Base-by-base conservation (phyloP, 2,797 vertebrate genomes). In the Sebastes minor region DNA sequence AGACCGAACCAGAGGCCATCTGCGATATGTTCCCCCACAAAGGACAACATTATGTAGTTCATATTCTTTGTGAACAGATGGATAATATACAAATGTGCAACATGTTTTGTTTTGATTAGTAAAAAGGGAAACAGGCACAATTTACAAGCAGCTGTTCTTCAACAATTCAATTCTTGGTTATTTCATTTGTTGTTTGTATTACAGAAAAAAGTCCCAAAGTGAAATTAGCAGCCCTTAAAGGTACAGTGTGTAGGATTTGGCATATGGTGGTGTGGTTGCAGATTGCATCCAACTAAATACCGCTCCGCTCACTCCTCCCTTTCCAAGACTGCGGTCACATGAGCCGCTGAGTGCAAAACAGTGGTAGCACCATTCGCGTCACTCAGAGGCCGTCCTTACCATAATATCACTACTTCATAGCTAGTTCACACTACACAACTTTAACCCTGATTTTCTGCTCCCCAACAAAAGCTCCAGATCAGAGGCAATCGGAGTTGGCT, bases 61-160 rank as follows among this genome's bases (percentile, higher is more conserved):
- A 61, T 71, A 56, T 30, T 28, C 27, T 64, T 64, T 30, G 49
- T 63, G 49, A 84, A 52, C 75, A 79, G 64, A 84, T 55, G 71
- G 55, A 60, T 53, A 32, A 76, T 70, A 59, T 76, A 76, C 71
- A 59, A 57, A 59, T 65, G 8, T 25, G 14, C 38, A 23, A 69
- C 20, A 14, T 33, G 22, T 38, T 70, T 30, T 30, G 16, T 59
- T 69, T 73, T 59, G 52, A 60, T 69, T n/a, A 30, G 18, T 52
- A 18, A 18, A 56, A 32, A 30, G 5, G 8, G 32, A 1, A 32
- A 33, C 27, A 9, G 57, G 22, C 7, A 57, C 7, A 57, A 28
- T 78, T 81, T 66, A 63, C 75, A 60, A 72, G 55, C 64, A 63
- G 55, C 83, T 78, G 63, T 42, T 60, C 18, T 42, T 60, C 14